Percentiles rank a stretch among this genome's conserved stretches.
Conservation (phyloP, 2,797 vertebrate species). For the Enteromius viviparus region DNA sequence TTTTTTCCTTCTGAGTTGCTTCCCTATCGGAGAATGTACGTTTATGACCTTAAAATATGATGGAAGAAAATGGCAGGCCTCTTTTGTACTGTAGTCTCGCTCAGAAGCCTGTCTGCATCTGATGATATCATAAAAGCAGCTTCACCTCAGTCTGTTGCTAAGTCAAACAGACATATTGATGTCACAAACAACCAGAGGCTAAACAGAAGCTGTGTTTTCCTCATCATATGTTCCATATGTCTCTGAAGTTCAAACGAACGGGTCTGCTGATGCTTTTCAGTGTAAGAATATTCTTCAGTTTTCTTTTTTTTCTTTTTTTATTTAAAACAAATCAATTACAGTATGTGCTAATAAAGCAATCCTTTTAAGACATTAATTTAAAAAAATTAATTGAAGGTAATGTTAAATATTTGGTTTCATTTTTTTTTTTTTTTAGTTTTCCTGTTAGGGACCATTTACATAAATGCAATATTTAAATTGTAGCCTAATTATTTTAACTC, state of each 20-base stretch:
- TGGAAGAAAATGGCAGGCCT: constrained; percentile 44
- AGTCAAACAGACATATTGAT: constrained; percentile 39
- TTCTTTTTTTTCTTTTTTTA: neutral
- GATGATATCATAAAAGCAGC: constrained; percentile 53
- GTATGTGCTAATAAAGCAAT: neutral
- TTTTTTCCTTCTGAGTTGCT: constrained; percentile 10
- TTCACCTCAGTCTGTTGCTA: constrained; percentile 49
- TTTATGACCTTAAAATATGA: constrained; percentile 44
- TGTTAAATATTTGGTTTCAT: no score
- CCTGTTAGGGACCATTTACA: neutral
- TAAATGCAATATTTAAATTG: neutral
- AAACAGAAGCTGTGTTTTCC: constrained; percentile 33
- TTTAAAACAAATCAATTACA: neutral
- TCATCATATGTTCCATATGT: constrained; percentile 30
- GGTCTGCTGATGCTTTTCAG: neutral
- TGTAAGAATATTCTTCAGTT: neutral
- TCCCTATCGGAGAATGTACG: constrained; percentile 31
- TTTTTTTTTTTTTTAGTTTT: neutral
- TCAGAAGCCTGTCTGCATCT: constrained; percentile 50
- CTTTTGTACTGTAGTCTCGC: constrained; percentile 47
- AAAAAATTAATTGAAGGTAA: no score
- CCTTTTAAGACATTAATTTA: neutral
- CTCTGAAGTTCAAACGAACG: constrained; percentile 14
- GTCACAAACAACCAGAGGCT: constrained; percentile 31
- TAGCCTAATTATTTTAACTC: neutral